Conservation (phyloP, 1,140 invertebrate species). For the Neodiprion lecontei region DNA sequence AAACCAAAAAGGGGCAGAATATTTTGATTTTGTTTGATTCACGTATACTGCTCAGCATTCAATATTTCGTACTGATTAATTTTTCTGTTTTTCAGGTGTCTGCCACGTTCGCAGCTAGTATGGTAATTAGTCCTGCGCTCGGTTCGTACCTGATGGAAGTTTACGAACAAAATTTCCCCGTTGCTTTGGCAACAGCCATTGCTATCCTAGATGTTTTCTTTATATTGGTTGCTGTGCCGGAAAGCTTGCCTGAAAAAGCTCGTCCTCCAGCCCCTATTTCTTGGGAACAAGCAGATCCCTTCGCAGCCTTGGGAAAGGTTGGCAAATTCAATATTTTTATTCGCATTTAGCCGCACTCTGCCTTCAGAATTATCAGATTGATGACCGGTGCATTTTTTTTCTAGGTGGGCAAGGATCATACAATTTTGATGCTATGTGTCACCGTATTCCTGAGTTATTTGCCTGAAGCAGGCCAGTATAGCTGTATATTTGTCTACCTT, state of each 20-base stretch:
- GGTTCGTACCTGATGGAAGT: conserved; percentile 91
- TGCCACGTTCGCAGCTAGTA: conserved; percentile 98
- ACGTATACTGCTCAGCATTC: neutral
- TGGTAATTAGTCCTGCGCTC: conserved; percentile 96
- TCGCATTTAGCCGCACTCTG: neutral
- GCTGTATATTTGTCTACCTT: conserved; percentile 99
- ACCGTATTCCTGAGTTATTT: conserved; percentile 98
- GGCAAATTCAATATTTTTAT: conserved; percentile 41
- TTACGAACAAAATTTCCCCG: conserved; percentile 93
- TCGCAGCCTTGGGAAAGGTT: conserved; percentile 73
- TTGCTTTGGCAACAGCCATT: conserved; percentile 94
- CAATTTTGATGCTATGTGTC: conserved; percentile 95
- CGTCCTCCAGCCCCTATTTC: conserved; percentile 83
- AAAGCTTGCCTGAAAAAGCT: conserved; percentile 95
- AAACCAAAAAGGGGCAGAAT: too few species aligned
- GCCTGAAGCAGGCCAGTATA: conserved; percentile 98
- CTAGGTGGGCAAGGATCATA: conserved; percentile 93
- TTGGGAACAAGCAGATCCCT: conserved; percentile 98
- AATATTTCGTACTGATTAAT: neutral
- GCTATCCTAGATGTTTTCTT: conserved; percentile 97
- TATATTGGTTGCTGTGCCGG: conserved; percentile 96
- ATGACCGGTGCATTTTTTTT: conserved; percentile 23
- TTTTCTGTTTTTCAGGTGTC: conserved; percentile 70
- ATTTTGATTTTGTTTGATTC: too few species aligned
- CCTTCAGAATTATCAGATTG: neutral